Conservation (phyloP, 1,140 invertebrate species). For the Meloidogyne chitwoodi region DNA sequence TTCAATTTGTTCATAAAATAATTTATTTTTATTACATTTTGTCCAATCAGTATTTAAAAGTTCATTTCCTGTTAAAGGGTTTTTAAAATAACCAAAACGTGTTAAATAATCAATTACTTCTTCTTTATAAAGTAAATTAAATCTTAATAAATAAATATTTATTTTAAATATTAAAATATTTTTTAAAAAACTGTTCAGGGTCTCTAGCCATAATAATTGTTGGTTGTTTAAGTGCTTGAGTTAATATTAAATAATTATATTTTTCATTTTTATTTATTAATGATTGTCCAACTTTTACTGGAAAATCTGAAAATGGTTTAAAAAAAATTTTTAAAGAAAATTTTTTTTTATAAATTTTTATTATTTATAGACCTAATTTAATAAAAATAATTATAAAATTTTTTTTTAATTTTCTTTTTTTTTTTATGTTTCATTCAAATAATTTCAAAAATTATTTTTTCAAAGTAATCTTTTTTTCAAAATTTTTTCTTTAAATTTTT, state of each 20-base stretch:
- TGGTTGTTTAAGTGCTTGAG: slow-evolving; percentile 50
- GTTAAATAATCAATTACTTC: slow-evolving; percentile 48
- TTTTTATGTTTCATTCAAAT: too few relatives aligned
- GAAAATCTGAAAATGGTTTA: slow-evolving; percentile 47
- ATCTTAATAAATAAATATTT: not conserved
- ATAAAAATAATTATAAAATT: too few relatives aligned
- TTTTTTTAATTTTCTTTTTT: too few relatives aligned
- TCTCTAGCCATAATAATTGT: slow-evolving; percentile 52
- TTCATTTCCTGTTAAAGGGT: slow-evolving; percentile 7
- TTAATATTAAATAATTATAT: slow-evolving; percentile 49
- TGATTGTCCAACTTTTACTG: slow-evolving; percentile 42
- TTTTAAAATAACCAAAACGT: slow-evolving; percentile 37
- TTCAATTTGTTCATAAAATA: slow-evolving; percentile 8
- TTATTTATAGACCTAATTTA: too few relatives aligned
- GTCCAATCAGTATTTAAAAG: slow-evolving; percentile 2
- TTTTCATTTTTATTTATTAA: slow-evolving; percentile 45
- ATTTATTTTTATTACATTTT: slow-evolving; percentile 3
- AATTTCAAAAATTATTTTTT: too few relatives aligned
- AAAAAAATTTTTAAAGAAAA: too few relatives aligned
- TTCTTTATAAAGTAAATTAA: slow-evolving; percentile 16
- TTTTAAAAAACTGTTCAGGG: slow-evolving; percentile 26
- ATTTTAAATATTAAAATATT: too few relatives aligned
- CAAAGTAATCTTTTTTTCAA: too few relatives aligned
- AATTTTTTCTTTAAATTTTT: too few relatives aligned
- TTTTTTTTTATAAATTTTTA: too few relatives aligned